Evolutionary conservation across 1,140 invertebrate genomes (phyloP).

Genomic region (Epicauta chinensis): DNA sequence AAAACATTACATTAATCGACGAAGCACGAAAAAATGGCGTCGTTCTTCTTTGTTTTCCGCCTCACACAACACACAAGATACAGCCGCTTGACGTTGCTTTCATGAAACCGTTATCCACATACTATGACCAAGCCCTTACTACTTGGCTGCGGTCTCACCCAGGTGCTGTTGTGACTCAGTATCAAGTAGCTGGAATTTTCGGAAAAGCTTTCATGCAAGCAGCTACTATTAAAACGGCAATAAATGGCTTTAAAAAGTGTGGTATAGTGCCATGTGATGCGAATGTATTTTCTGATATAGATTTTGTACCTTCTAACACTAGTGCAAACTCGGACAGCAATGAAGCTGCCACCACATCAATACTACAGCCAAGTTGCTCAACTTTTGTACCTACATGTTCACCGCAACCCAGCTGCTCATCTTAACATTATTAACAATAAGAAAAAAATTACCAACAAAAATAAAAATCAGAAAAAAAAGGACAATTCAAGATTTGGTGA

Average conservation of each 20-base stretch:
- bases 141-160: conserved; percentile 21
- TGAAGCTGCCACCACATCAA: not conserved
- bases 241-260: conserved; percentile 38
- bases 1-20: conserved; percentile 31
- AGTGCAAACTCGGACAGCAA: conserved; percentile 1
- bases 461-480: not conserved
- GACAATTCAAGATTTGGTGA: no score
- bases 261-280: conserved; percentile 40
- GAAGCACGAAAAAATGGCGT: conserved; percentile 27
- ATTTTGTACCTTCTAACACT: conserved; percentile 36
- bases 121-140: conserved; percentile 13
- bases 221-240: conserved; percentile 38
- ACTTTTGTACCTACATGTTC: not conserved
- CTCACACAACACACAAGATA: conserved; percentile 37
- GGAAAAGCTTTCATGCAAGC: conserved; percentile 34
- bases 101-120: conserved; percentile 28
- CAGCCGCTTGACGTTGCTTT: conserved; percentile 41
- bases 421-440: not conserved
- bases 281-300: conserved; percentile 38
- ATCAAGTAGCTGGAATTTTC: conserved; percentile 36
- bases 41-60: conserved; percentile 33
- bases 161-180: conserved; percentile 26
- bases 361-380: not conserved
- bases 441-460: not conserved
- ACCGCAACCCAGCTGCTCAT: not conserved